Conservation (phyloP, 2,113 vertebrate genomes). For the Callopanchax toddi region DNA sequence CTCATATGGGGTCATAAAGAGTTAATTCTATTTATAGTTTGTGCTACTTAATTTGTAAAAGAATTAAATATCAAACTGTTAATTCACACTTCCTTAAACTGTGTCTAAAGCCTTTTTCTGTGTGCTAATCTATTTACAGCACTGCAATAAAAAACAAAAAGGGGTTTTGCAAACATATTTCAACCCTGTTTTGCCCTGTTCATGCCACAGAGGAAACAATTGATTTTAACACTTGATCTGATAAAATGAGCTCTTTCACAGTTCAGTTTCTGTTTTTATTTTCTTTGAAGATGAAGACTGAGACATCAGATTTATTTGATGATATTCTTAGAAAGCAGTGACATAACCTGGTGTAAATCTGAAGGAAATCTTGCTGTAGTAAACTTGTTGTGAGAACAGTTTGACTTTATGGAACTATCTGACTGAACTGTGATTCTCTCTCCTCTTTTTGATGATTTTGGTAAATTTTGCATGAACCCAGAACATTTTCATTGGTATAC, state of each 20-base stretch:
- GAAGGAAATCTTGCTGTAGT: neutral
- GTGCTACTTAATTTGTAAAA: neutral
- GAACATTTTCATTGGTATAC: no score
- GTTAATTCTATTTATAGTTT: neutral
- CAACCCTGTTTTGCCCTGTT: neutral
- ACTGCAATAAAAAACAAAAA: neutral
- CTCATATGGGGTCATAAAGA: neutral
- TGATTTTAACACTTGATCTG: neutral
- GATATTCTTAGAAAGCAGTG: neutral
- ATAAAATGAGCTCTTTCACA: conserved; percentile 2
- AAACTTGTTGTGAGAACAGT: no score
- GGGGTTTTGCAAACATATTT: no score
- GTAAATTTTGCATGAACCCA: no score
- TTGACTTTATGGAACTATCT: neutral
- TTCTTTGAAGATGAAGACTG: neutral
- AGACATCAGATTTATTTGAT: neutral
- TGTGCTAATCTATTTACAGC: neutral
- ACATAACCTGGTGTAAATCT: no score
- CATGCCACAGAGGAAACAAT: neutral
- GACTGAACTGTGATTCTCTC: neutral
- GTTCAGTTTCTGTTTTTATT: conserved; percentile 8
- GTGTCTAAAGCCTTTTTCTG: neutral
- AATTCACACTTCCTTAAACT: neutral
- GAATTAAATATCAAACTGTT: neutral
- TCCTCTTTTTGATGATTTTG: no score